Evolutionary conservation across 2,797 vertebrate genomes (phyloP).

Genomic region (Pteropus rufus): DNA sequence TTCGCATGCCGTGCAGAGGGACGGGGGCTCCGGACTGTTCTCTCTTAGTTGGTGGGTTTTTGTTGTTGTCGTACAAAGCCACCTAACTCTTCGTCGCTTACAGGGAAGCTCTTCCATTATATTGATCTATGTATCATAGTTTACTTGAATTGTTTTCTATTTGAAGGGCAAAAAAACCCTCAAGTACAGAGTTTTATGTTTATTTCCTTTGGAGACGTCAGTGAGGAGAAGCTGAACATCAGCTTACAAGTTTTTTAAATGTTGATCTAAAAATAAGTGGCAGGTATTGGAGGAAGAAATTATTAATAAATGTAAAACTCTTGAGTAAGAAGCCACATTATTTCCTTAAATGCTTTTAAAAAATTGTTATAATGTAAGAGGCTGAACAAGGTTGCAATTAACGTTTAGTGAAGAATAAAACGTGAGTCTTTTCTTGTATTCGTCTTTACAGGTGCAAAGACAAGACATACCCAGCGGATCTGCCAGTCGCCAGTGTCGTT

Average conservation of each 20-base stretch:
- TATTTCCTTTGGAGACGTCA: not conserved
- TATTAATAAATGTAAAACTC: not conserved
- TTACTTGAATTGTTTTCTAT: not conserved
- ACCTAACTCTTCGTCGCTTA: not conserved
- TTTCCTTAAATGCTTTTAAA: not conserved
- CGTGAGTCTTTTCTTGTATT: not conserved
- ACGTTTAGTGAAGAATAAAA: not conserved
- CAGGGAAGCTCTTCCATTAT: not conserved
- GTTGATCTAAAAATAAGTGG: not conserved
- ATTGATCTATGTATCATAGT: not conserved
- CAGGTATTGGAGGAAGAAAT: not conserved
- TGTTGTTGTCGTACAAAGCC: not conserved
- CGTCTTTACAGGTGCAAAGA: slow-evolving; percentile 86
- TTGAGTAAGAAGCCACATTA: not conserved
- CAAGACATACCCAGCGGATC: slow-evolving; percentile 84
- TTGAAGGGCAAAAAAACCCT: not conserved
- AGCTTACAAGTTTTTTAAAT: not conserved
- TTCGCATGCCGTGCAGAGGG: accelerated
- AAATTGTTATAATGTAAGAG: not conserved
- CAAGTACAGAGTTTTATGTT: not conserved
- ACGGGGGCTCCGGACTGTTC: not conserved
- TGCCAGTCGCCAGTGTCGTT: slow-evolving; percentile 91
- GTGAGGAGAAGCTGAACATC: not conserved
- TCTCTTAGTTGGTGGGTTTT: not conserved
- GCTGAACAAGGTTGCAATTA: not conserved